Percentiles rank a stretch among this genome's conserved stretches.
These are phyloP conservation scores for Nemopilema nomurai DNA, from an alignment of 30 jellyfish, hydroid and myxozoan species.

Conservation along the genomic window DNA sequence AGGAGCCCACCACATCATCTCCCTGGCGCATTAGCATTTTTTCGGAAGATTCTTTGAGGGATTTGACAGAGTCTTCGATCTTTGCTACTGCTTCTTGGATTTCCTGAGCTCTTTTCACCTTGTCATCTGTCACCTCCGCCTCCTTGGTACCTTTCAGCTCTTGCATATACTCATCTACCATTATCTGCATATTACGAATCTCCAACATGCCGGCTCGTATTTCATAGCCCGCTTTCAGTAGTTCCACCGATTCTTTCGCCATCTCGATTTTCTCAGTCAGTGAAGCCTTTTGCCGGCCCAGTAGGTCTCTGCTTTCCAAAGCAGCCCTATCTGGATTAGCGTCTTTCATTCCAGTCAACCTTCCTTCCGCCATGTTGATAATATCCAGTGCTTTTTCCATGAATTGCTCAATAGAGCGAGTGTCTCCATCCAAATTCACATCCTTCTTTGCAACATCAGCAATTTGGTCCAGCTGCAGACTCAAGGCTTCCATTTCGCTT, in stretches of 20 bases:
- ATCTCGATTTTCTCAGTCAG: not conserved
- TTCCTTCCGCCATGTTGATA: not conserved
- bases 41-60: not conserved
- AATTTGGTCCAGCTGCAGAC: not conserved
- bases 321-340: conserved; percentile 4
- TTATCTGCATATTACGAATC: not conserved
- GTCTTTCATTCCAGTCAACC: not conserved
- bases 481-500: conserved; percentile 13
- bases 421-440: not conserved
- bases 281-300: conserved; percentile 1
- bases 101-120: not conserved
- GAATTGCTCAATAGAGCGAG: not conserved
- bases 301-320: not conserved
- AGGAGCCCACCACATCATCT: not conserved
- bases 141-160: conserved; percentile 21
- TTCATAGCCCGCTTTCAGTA: not conserved
- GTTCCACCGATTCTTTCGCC: not conserved
- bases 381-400: conserved; percentile 4
- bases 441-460: not conserved
- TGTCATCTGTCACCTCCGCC: conserved; percentile 20
- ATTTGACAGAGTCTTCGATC: not conserved
- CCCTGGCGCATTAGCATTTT: not conserved
- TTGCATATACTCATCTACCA: not conserved
- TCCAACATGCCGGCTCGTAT: conserved; percentile 4
- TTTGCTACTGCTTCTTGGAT: conserved; percentile 1